phyloP scores from a whole-genome alignment of 2,888 invertebrate species.

The Sabellastarte sp. region DNA sequence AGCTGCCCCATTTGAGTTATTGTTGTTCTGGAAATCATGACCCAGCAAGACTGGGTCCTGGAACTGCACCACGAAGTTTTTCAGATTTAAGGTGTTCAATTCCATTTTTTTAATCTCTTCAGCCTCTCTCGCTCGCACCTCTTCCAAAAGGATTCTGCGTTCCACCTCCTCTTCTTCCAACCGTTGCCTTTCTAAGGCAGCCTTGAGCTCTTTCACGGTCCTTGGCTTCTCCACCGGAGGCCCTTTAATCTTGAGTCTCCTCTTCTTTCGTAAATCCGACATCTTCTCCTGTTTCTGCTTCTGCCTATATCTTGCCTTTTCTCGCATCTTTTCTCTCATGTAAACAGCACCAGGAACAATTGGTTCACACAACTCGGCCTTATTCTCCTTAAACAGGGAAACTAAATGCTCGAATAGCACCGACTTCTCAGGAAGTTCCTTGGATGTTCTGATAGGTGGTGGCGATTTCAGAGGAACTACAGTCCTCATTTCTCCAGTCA shows the following conservation, averaged over 20 bases:
- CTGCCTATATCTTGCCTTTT: constrained; percentile 34
- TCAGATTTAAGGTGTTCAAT: not conserved
- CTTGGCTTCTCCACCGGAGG: constrained; percentile 6
- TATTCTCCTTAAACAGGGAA: constrained; percentile 9
- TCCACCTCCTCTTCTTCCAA: constrained; percentile 5
- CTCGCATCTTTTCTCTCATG: constrained; percentile 47
- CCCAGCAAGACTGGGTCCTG: not conserved
- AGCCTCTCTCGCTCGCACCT: not conserved
- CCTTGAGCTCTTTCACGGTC: constrained; percentile 4
- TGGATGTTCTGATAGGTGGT: constrained; percentile 38
- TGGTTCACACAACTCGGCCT: constrained; percentile 36
- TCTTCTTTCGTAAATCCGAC: not conserved
- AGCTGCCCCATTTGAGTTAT: too few relatives aligned
- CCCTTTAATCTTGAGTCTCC: constrained; percentile 1
- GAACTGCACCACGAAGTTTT: not conserved
- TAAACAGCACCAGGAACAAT: constrained; percentile 42
- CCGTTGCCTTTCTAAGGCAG: constrained; percentile 1
- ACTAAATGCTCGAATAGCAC: constrained; percentile 22
- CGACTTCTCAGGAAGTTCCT: constrained; percentile 39
- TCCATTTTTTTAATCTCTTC: not conserved
- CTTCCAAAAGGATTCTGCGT: constrained; percentile 1
- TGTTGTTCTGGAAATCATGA: not conserved
- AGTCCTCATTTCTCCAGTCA: constrained; percentile 21
- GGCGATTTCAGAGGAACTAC: constrained; percentile 29
- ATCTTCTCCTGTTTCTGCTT: not conserved